Evolutionary conservation across 2,797 vertebrate species (phyloP), one percentile per base, ranked within the genome.

Genomic region (Enteromius thamalakanensis): DNA sequence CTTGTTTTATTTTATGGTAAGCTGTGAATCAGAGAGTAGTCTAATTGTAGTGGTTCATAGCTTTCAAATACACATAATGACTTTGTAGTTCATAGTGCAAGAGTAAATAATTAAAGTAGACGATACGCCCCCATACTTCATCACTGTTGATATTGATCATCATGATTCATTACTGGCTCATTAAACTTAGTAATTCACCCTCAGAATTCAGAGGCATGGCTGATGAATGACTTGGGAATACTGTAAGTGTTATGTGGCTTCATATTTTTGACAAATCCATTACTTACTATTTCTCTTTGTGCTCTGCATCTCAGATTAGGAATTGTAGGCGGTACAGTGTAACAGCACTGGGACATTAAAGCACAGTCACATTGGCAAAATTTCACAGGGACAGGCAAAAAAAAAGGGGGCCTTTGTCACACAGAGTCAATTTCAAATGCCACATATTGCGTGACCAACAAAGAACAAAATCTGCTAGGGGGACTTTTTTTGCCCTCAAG

Each of bases 1-100:
- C 65, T 76, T 55, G 23, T 69, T 76, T 68, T 23, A 14, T 75
- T 40, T 82, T 12, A 64, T 74, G 62, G 17, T 55, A 76, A n/a
- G 62, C 49, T n/a, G 17, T 76, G n/a, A 53, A 51, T 32, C 42
- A 72, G 29, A 23, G 19, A 62, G 58, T 37, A 15, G 45, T 45
- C 45, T 14, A 75, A 67, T 53, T 40, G 32, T 42, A 7, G 26
- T 8, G 21, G 6, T 51, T 51, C 45, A 62, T 37, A 47, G 45
- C 29, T 81, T 29, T 40, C 12, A 21, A 62, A 64, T 64, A 64
- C 55, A 62, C 26, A 64, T 71, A 42, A 82, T 53, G 45, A 67
- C 70, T 82, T 81, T 40, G 60, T 26, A 55, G 47, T 32, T 42
- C 49, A 76, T 40, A 26, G 47, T 17, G 76, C 45, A 67, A 42